Base-by-base conservation (phyloP, 2,113 vertebrate species). In the Hyperopisus bebe region DNA sequence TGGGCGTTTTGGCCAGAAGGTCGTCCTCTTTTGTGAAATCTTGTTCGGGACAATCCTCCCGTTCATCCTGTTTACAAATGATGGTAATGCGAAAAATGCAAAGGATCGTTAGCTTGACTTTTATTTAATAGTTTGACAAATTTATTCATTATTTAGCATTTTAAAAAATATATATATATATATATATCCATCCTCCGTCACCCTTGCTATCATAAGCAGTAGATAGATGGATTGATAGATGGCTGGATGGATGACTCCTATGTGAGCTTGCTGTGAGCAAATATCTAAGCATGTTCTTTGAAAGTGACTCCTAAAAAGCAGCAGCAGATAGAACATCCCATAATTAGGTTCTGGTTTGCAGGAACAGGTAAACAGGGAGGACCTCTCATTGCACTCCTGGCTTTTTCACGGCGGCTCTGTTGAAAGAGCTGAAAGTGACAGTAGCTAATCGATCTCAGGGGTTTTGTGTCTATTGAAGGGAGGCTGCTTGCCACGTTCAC, bases 381-480 rank as follows among this genome's bases (percentile, higher is more conserved):
- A 19, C 90, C 86, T 86, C 89, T 53, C 77, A 70, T 53, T 89
- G 51, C 92, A 62, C 2, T 15, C 24, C 62, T 24, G 89, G 90
- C 80, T 91, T 88, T 86, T 90, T 87, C 24, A 47, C 35, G 35
- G 15, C 82, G 88, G 92, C 88, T 93, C 91, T 90, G 92, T 95
- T 93, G 93, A 91, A 93, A 55, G 62, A 92, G 91, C 93, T 91
- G 92, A 55, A 93, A 93, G 92, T 92, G 93, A 93, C 92, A 89
- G 89, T 80, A 50, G 87, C 35, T 48, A 92, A 94, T 95, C 93
- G 92, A 95, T 94, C 90, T 74, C 85, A 24, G 91, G 92, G 90
- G 92, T 94, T 93, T 92, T 93, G 92, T 93, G 92, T 92, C 93
- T 91, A 93, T 94, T 95, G 94, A 94, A 94, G 91, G 62, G 89